Percentiles rank a stretch among this genome's conserved stretches.
These are phyloP conservation scores for Hyalella azteca DNA, from an alignment of 2,888 invertebrate species.

Conservation along the genomic window DNA sequence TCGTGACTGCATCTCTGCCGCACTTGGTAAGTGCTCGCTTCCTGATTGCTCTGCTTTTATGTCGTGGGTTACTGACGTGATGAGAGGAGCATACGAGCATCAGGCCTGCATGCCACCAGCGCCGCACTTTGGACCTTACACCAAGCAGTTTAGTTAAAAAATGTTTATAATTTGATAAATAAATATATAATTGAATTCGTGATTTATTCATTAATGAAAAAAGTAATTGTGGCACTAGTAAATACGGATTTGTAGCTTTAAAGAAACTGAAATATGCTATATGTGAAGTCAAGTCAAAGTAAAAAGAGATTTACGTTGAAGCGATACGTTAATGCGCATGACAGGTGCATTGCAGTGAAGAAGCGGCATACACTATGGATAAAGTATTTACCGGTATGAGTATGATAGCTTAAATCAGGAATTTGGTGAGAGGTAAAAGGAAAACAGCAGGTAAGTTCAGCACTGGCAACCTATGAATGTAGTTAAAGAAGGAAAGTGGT, in stretches of 20 bases:
- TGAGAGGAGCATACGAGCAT: not conserved
- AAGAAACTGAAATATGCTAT: too few species aligned
- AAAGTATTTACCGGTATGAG: too few species aligned
- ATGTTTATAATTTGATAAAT: not conserved
- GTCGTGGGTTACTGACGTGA: not conserved
- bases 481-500: too few species aligned
- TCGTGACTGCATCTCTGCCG: conserved; percentile 32
- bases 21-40: conserved; percentile 38
- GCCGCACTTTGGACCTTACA: not conserved
- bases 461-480: too few species aligned
- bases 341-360: too few species aligned
- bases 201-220: not conserved
- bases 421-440: too few species aligned
- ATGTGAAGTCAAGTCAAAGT: too few species aligned
- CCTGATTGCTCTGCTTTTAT: conserved; percentile 30
- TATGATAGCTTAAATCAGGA: too few species aligned
- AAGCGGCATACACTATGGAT: too few species aligned
- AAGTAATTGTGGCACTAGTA: not conserved
- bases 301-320: too few species aligned
- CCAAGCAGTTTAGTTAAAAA: not conserved
- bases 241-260: not conserved
- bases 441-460: too few species aligned
- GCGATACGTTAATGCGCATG: too few species aligned
- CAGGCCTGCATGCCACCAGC: not conserved
- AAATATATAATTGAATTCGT: not conserved